Percentiles rank a stretch among this genome's conserved stretches.
These are phyloP conservation scores for Elephantulus edwardii DNA, from an alignment of 2,113 vertebrate genomes.

Conservation along the genomic window DNA sequence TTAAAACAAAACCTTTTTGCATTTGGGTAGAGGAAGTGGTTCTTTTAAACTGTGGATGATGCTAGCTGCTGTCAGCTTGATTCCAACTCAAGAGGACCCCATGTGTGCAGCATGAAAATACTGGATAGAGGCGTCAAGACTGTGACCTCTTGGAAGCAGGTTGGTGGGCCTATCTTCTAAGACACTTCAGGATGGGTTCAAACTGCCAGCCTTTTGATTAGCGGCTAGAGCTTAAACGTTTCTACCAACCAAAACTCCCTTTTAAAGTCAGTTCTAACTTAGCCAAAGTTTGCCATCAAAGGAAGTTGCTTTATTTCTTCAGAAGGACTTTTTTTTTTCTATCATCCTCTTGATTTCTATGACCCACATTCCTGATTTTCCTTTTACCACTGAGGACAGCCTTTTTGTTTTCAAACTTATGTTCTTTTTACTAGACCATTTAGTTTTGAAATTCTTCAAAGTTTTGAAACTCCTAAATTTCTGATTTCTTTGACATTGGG, in stretches of 20 bases:
- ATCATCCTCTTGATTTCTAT: background rate
- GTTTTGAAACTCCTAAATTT: background rate
- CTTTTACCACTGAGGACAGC: background rate
- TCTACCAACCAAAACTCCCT: background rate
- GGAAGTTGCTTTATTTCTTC: background rate
- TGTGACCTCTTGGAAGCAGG: background rate
- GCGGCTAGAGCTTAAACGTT: background rate
- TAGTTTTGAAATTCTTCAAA: background rate
- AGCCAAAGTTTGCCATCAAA: background rate
- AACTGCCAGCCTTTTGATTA: background rate
- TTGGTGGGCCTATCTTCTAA: background rate
- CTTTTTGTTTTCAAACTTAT: background rate
- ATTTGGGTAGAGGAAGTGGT: background rate
- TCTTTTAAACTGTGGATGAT: background rate
- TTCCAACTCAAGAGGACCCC: background rate
- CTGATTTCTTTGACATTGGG: background rate
- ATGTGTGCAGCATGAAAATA: background rate
- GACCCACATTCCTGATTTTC: background rate
- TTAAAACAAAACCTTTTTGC: background rate
- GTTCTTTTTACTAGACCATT: background rate
- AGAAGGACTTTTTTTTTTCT: background rate
- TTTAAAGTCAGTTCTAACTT: background rate
- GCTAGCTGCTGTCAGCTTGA: background rate
- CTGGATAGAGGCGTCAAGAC: background rate
- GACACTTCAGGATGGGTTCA: background rate